Conservation (phyloP, 2,888 invertebrate species). For the Ophion ellenae region DNA sequence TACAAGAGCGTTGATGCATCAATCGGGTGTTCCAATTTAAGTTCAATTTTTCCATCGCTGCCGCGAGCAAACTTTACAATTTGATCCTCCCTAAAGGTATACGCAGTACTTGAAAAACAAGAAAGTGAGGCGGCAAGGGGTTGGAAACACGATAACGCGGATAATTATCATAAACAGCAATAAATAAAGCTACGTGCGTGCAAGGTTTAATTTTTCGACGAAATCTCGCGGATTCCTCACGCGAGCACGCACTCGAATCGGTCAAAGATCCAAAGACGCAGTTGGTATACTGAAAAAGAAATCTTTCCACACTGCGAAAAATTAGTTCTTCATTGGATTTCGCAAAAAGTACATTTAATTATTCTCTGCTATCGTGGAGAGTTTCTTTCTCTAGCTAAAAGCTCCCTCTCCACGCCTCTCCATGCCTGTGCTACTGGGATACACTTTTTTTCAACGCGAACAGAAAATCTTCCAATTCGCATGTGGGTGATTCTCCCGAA, state of each 20-base stretch:
- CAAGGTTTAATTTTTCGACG: background rate
- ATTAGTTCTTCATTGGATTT: background rate
- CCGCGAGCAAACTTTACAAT: slow-evolving; percentile 8
- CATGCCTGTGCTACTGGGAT: background rate
- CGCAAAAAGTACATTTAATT: background rate
- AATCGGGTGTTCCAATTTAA: background rate
- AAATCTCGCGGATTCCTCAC: background rate
- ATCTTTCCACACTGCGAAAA: background rate
- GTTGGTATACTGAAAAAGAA: background rate
- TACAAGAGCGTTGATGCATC: no score
- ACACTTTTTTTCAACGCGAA: background rate
- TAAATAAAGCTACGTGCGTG: background rate
- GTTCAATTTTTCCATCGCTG: background rate
- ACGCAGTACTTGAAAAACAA: background rate
- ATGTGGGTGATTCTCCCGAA: background rate
- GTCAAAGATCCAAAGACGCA: background rate
- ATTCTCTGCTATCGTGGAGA: background rate
- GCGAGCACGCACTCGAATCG: background rate
- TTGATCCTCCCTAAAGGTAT: slow-evolving; percentile 22
- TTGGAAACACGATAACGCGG: slow-evolving; percentile 33
- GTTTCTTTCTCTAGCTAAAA: background rate
- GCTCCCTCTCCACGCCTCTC: background rate
- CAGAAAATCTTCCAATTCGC: background rate
- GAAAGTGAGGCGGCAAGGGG: background rate
- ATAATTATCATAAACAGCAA: slow-evolving; percentile 31